Evolutionary conservation across 2,797 vertebrate species (phyloP), one percentile per base, ranked within the genome.

Genomic region (Centropyge bicolor): DNA sequence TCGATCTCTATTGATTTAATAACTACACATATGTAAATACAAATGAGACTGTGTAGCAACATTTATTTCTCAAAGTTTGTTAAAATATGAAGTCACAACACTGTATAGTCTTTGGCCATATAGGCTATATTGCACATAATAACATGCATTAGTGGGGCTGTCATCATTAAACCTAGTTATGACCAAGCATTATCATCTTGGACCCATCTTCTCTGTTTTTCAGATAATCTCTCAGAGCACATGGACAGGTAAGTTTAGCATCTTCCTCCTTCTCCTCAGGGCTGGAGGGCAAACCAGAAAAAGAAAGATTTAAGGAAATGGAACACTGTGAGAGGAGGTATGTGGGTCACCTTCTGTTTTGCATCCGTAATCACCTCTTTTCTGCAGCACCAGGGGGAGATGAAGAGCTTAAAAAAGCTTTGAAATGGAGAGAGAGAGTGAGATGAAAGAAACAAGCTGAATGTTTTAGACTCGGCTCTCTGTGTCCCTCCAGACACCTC

Each of bases 271-370:
- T 46, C 31, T 63, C 24, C 35, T 38, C 14, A 36, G 38, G 12
- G 22, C 56, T 71, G 38, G 20, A 70, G 56, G 69, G 13, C 11
- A 64, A 64, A 77, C 57, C 65, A 72, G 46, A 74, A 68, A 76
- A 67, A 63, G 24, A 59, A 8, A 31, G 55, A 69, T 70, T 77
- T 46, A 46, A 71, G 19, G 66, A 78, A 84, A 16, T 11, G 24
- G 72, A 72, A 51, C 68, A 68, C 45, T 64, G 41, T 20, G 52
- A 77, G 72, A 57, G 57, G 56, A 75, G 52, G 48, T 77, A 82
- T 84, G 72, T 91, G 82, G 89, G 83, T 90, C 88, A 91, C 66
- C 62, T 76, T 84, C 66, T 83, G 82, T 80, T 84, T 86, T 82
- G 70, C 82, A 87, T 85, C 54, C 27, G 1, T 69, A 74, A 76